These are phyloP conservation scores for Simalia tracyae DNA, from an alignment of 2,797 vertebrate genomes.

Conservation along the genomic window DNA sequence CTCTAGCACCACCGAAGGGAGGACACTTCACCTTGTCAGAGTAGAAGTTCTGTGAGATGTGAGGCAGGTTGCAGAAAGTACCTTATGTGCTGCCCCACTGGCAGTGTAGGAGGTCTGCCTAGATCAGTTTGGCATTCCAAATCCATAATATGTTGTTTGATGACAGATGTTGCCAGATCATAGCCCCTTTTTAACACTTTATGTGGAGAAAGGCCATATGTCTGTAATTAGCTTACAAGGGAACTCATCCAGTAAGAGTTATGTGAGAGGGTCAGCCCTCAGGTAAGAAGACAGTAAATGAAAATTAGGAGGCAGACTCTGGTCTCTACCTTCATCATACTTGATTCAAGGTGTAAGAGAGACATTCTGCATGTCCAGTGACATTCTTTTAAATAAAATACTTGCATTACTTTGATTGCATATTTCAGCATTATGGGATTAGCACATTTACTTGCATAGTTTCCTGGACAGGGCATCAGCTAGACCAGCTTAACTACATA, in stretches of 20 bases:
- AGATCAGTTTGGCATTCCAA: neutral
- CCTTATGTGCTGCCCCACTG: neutral
- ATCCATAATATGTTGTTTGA: neutral
- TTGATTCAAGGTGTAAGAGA: neutral
- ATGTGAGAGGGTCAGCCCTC: neutral
- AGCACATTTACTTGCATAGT: neutral
- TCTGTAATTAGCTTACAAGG: neutral
- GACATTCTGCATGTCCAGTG: neutral
- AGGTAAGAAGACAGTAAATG: neutral
- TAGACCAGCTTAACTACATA: neutral
- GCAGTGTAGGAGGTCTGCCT: neutral
- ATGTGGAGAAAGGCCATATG: neutral
- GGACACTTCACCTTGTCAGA: neutral
- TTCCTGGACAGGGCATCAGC: neutral
- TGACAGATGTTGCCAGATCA: neutral
- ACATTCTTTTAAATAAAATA: neutral
- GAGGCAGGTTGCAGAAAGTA: neutral
- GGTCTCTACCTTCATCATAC: neutral
- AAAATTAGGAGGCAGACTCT: neutral
- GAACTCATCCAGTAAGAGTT: neutral
- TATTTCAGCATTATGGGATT: neutral
- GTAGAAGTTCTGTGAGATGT: neutral
- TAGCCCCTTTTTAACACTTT: neutral
- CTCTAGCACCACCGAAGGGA: neutral
- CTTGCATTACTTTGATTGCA: neutral